These are phyloP conservation scores for Xenopus laevis DNA, from an alignment of 2,113 vertebrate genomes.

Conservation along the genomic window DNA sequence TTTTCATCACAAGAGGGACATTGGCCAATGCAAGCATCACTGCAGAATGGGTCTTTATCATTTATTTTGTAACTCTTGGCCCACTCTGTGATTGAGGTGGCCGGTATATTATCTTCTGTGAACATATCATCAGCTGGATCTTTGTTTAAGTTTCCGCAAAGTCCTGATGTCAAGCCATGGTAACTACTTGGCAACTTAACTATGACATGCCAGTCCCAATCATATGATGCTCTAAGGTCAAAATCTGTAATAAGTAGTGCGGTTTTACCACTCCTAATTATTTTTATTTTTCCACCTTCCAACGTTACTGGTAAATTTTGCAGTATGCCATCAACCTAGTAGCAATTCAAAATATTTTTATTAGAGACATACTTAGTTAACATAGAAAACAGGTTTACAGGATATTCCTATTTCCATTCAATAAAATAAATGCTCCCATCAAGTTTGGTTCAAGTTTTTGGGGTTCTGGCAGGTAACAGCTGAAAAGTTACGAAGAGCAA, in stretches of 20 bases:
- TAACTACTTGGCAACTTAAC: slow-evolving; percentile 66
- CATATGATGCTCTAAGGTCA: slow-evolving; percentile 62
- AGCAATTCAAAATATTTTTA: too few species aligned
- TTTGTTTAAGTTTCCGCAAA: slow-evolving; percentile 77
- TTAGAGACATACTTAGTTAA: too few species aligned
- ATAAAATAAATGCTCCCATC: too few species aligned
- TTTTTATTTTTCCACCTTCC: slow-evolving; percentile 43
- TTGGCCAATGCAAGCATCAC: slow-evolving; percentile 50
- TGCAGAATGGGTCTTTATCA: slow-evolving; percentile 51
- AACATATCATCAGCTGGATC: slow-evolving; percentile 54
- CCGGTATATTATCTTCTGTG: slow-evolving; percentile 43
- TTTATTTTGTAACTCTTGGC: slow-evolving; percentile 64
- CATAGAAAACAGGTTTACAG: too few species aligned
- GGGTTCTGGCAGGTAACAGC: too few species aligned
- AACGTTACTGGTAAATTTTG: slow-evolving; percentile 60
- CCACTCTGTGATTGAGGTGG: slow-evolving; percentile 54
- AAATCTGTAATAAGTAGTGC: slow-evolving; percentile 62
- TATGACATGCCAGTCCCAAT: slow-evolving; percentile 57
- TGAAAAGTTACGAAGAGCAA: too few species aligned
- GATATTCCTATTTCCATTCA: too few species aligned
- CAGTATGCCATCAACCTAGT: slow-evolving; percentile 59
- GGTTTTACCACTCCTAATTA: slow-evolving; percentile 49
- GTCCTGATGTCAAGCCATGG: slow-evolving; percentile 60
- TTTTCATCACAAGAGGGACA: slow-evolving; percentile 53
- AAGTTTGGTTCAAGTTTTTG: too few species aligned